phyloP scores from a whole-genome alignment of 2,888 invertebrate genomes.

The Cataglyphis altisquamis region DNA sequence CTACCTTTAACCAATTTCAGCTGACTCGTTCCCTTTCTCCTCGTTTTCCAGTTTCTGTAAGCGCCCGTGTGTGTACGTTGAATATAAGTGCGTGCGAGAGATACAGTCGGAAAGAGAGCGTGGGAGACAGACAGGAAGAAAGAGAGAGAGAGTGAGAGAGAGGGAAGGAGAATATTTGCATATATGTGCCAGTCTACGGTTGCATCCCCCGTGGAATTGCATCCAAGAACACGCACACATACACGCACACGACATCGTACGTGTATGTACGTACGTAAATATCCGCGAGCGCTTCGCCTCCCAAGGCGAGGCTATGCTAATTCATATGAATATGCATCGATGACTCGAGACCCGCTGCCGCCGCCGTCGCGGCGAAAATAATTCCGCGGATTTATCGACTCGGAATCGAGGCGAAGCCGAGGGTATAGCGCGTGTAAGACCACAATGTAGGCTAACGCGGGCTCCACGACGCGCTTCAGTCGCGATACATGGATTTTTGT shows the following conservation, averaged over 20 bases:
- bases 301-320: constrained; percentile 80
- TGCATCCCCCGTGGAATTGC: constrained; percentile 55
- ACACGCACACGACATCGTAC: neutral
- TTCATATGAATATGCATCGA: constrained; percentile 83
- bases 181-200: constrained; percentile 51
- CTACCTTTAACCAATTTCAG: constrained; percentile 18
- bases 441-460: constrained; percentile 1
- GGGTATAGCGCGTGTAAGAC: constrained; percentile 19
- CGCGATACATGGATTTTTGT: constrained; percentile 20
- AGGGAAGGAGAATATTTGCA: constrained; percentile 17
- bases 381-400: constrained; percentile 79
- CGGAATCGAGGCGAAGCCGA: constrained; percentile 72
- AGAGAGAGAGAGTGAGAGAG: neutral
- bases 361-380: constrained; percentile 75
- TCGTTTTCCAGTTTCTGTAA: neutral
- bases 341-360: constrained; percentile 68
- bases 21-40: constrained; percentile 2
- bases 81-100: constrained; percentile 32
- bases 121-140: neutral
- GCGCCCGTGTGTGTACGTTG: constrained; percentile 2
- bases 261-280: neutral
- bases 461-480: neutral
- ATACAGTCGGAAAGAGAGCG: constrained; percentile 11
- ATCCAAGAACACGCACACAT: constrained; percentile 50
- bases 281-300: constrained; percentile 62